Percentiles rank a stretch among this genome's conserved stretches.
phyloP scores from a whole-genome alignment of 2,113 vertebrate genomes.

The Otolemur garnettii region DNA sequence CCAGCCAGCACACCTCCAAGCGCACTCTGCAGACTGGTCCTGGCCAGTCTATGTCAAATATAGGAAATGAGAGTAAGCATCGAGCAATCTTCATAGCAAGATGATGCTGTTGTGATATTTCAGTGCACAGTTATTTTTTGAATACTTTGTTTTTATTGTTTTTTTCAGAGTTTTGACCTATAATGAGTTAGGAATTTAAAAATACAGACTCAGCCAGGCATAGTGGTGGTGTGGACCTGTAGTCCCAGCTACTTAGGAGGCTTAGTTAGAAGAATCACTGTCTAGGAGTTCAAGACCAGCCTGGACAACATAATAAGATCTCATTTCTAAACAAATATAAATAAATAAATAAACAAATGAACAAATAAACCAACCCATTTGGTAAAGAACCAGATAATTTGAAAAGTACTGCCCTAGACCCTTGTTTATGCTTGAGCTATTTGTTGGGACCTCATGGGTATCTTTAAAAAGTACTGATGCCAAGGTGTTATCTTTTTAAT shows the following conservation, averaged over 20 bases:
- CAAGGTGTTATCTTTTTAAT: constrained; percentile 31
- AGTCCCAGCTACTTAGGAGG: background rate
- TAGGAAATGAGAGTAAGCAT: background rate
- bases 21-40: background rate
- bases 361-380: background rate
- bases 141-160: constrained; percentile 15
- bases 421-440: background rate
- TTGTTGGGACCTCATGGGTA: background rate
- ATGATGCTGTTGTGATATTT: background rate
- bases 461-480: background rate
- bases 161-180: background rate
- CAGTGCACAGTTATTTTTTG: background rate
- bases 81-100: background rate
- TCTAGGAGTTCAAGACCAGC: too few species aligned
- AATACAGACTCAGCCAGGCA: background rate
- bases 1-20: background rate
- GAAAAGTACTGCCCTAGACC: background rate
- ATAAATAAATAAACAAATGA: too few species aligned
- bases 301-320: too few species aligned
- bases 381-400: background rate
- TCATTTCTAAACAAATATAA: too few species aligned
- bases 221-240: background rate
- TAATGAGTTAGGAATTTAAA: constrained; percentile 6
- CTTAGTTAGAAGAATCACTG: too few species aligned
- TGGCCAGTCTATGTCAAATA: background rate